Conservation (phyloP, 1,140 invertebrate genomes). For the Drosophila pallidifrons region DNA sequence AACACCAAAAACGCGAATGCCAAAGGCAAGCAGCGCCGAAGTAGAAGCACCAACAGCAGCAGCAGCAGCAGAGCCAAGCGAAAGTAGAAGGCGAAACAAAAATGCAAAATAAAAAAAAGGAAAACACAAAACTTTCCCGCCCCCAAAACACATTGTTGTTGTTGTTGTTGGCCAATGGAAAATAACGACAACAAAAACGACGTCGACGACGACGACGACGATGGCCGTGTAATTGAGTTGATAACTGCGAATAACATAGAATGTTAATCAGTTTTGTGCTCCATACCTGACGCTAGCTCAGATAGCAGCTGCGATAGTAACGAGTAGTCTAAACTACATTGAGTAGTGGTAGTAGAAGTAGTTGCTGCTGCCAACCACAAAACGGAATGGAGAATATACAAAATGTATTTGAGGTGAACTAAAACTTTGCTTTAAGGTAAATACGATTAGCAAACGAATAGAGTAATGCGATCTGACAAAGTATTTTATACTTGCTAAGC, state of each 20-base stretch:
- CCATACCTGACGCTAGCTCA: not conserved
- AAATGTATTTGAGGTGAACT: not conserved
- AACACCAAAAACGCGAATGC: slow-evolving; percentile 9
- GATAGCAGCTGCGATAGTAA: slow-evolving; percentile 1
- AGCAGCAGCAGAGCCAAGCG: not conserved
- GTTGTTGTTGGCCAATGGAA: slow-evolving; percentile 6
- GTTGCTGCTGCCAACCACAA: too few relatives aligned
- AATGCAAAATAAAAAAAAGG: not conserved
- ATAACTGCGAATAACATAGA: slow-evolving; percentile 35
- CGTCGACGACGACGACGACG: slow-evolving; percentile 7
- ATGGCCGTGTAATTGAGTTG: slow-evolving; percentile 44
- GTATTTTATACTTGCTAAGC: slow-evolving; percentile 1
- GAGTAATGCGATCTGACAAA: slow-evolving; percentile 1
- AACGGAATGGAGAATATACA: too few relatives aligned
- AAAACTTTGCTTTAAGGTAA: not conserved
- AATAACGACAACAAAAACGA: slow-evolving; percentile 14
- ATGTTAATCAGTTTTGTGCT: slow-evolving; percentile 37
- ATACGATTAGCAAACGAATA: not conserved
- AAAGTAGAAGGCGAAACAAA: slow-evolving; percentile 3
- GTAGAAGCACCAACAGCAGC: not conserved
- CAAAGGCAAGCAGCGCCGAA: not conserved
- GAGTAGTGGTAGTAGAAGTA: too few relatives aligned
- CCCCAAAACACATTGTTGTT: not conserved
- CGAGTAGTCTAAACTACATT: not conserved
- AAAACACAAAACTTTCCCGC: slow-evolving; percentile 6